Evolutionary conservation across 2,797 vertebrate genomes (phyloP).

Genomic region (Myioborus melanocephalus): DNA sequence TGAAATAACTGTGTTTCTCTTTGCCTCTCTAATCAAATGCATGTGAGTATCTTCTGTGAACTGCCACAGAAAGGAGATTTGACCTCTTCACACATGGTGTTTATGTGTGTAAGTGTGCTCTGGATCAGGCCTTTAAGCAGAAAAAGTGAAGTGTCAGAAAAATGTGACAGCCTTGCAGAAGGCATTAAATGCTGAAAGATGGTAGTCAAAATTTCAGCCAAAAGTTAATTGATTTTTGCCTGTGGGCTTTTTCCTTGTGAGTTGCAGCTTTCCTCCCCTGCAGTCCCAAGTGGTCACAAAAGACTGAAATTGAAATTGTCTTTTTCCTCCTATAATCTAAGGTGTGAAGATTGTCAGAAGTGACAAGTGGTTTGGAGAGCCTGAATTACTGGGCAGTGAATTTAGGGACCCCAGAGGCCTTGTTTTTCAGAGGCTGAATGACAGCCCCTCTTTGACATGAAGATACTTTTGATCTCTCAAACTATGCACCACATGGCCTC

Average conservation of each 20-base stretch:
- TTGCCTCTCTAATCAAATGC: background rate
- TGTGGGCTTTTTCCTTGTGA: background rate
- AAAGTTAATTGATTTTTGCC: slow-evolving; percentile 54
- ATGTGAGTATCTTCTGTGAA: background rate
- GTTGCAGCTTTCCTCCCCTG: background rate
- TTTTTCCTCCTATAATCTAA: background rate
- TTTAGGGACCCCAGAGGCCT: background rate
- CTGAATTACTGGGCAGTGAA: background rate
- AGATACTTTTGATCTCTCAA: background rate
- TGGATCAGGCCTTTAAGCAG: background rate
- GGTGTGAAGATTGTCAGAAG: slow-evolving; percentile 23
- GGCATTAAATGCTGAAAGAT: slow-evolving; percentile 31
- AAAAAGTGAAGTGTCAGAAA: slow-evolving; percentile 14
- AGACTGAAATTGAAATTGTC: background rate
- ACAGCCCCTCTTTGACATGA: background rate
- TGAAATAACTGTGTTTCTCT: background rate
- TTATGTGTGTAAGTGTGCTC: background rate
- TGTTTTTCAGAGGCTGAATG: background rate
- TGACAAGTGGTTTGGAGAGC: slow-evolving; percentile 9
- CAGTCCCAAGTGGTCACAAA: background rate
- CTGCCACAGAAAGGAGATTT: background rate
- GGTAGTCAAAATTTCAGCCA: slow-evolving; percentile 10
- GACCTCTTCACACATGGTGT: background rate
- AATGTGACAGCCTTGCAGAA: slow-evolving; percentile 27
- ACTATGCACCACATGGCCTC: background rate